These are phyloP conservation scores for Drosophila subquinaria DNA, from an alignment of 2,888 invertebrate genomes.

Conservation along the genomic window DNA sequence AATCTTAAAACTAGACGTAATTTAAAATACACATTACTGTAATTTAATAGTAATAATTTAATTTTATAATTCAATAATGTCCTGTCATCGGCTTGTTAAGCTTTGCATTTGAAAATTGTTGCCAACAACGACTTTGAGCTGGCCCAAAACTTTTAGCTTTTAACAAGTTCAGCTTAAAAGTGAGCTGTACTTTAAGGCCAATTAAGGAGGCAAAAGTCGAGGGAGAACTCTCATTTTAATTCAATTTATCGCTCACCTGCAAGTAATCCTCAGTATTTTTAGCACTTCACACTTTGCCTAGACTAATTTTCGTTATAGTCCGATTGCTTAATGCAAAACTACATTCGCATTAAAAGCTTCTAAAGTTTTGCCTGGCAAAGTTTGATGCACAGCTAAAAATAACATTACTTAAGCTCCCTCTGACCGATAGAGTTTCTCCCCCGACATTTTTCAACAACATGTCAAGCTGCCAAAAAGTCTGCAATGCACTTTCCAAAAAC, in stretches of 20 bases:
- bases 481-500: slow-evolving; percentile 33
- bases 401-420: slow-evolving; percentile 60
- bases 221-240: slow-evolving; percentile 67
- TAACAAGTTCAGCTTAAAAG: slow-evolving; percentile 8
- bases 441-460: slow-evolving; percentile 64
- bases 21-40: neutral
- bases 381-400: slow-evolving; percentile 53
- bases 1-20: too few relatives aligned
- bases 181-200: slow-evolving; percentile 22
- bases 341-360: slow-evolving; percentile 61
- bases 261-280: slow-evolving; percentile 51
- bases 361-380: slow-evolving; percentile 44
- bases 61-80: slow-evolving; percentile 4
- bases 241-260: slow-evolving; percentile 67
- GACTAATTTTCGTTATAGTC: slow-evolving; percentile 29
- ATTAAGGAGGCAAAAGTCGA: slow-evolving; percentile 47
- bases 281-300: slow-evolving; percentile 22
- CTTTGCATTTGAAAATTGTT: slow-evolving; percentile 24
- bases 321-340: slow-evolving; percentile 45
- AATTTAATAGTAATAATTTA: neutral
- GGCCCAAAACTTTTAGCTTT: slow-evolving; percentile 3
- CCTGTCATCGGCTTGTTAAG: neutral
- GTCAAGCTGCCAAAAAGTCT: slow-evolving; percentile 75
- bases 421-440: slow-evolving; percentile 14
- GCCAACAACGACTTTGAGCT: slow-evolving; percentile 20